Evolutionary conservation across 2,888 invertebrate species (phyloP).

Genomic region (Proisotoma minuta): DNA sequence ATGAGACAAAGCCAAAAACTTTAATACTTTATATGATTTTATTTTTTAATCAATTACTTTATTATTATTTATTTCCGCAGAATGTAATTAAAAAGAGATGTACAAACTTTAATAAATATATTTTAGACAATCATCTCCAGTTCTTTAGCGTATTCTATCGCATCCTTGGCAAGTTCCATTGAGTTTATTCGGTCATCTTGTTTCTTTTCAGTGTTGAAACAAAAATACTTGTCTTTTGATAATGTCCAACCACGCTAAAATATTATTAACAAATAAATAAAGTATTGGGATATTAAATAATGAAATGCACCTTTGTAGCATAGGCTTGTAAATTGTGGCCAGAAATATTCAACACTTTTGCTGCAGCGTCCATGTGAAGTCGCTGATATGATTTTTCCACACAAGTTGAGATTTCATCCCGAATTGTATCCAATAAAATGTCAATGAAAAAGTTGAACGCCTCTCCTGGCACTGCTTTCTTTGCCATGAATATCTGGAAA

Average conservation of each 20-base stretch:
- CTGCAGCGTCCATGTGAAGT: conserved; percentile 78
- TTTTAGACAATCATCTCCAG: conserved; percentile 96
- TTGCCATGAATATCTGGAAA: conserved; percentile 73
- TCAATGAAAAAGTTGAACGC: conserved; percentile 96
- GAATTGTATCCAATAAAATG: conserved; percentile 86
- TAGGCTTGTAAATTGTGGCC: conserved; percentile 73
- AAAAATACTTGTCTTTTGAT: conserved; percentile 68
- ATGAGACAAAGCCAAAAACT: neutral
- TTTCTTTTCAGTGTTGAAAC: conserved; percentile 73
- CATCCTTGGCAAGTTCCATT: conserved; percentile 82
- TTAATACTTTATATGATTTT: too few species aligned
- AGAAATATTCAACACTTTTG: conserved; percentile 78
- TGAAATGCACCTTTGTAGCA: conserved; percentile 63
- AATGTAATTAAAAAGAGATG: neutral
- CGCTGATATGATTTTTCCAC: conserved; percentile 84
- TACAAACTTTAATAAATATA: neutral
- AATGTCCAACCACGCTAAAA: conserved; percentile 53
- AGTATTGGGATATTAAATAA: neutral
- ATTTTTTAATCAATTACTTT: too few species aligned
- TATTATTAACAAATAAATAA: neutral
- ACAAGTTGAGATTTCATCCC: conserved; percentile 93
- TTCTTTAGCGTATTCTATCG: conserved; percentile 94
- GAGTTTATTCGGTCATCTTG: conserved; percentile 78
- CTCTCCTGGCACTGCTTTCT: conserved; percentile 92
- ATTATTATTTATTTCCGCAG: neutral